Base-by-base conservation (phyloP, 1,140 invertebrate genomes). In the Diabrotica undecimpunctata region DNA sequence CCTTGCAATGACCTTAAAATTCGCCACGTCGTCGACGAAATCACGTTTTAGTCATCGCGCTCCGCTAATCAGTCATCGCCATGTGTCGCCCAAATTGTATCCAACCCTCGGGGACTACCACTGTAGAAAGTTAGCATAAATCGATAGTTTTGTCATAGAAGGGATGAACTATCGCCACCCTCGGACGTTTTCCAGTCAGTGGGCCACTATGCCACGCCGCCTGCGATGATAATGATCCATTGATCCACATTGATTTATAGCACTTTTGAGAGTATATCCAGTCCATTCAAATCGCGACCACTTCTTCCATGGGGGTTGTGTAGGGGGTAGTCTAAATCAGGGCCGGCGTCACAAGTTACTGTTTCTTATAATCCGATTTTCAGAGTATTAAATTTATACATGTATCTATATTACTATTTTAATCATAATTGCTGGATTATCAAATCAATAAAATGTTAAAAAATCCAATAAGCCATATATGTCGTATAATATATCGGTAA, bases 191-290 rank as follows among this genome's bases (percentile, higher is more conserved):
- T 65, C 69, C 66, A 68, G 72, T 71, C 72, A 73, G 65, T 73
- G 70, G 72, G 72, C 70, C 70, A 73, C 58, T 73, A 66, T 70
- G 25, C 25, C 25, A 25, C 46, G 58, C n/a, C 58, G 25, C 13
- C 41, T 60, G 38, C 55, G 41, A 46, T 66, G 65, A 71, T 73
- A 73, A 73, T 73, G 66, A 73, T 66, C 67, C 70, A 73, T 73
- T 73, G 72, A 73, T 73, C 67, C 65, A 52, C 66, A 69, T 66
- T 73, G 72, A 73, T 73, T 73, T 73, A 73, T 73, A 54, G 64
- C 58, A 58, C 70, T 66, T 67, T 71, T 56, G 69, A 73, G 72
- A 66, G 69, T 73, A 66, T 39, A 9, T 11, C 41, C 14, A 13
- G 39, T 11, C 58, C 13, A 60, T 39, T 36, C 38, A 25, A 14